A percentile compares a stretch with the other conserved stretches of the same genome.
phyloP scores from a whole-genome alignment of 2,888 invertebrate species.

The Ectemnius lituratus region DNA sequence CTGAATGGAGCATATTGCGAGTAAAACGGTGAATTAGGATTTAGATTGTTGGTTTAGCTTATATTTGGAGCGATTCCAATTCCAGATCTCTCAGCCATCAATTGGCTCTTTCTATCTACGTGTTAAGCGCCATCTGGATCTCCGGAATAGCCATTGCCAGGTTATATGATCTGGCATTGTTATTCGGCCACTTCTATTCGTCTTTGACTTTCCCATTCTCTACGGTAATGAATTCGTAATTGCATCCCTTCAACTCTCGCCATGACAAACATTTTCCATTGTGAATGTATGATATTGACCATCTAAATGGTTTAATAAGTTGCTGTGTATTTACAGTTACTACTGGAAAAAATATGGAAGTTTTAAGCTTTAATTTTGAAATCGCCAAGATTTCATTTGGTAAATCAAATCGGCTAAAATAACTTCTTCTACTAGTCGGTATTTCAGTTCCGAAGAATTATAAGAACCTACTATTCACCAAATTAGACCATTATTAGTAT shows the following conservation, averaged over 20 bases:
- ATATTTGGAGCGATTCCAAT: slow-evolving; percentile 54
- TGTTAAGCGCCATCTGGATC: slow-evolving; percentile 49
- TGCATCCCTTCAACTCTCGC: slow-evolving; percentile 2
- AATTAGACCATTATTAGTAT: too few species aligned
- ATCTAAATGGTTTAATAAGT: too few species aligned
- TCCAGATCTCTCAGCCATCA: slow-evolving; percentile 44
- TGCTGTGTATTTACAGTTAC: too few species aligned
- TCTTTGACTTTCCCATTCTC: neutral
- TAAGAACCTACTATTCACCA: too few species aligned
- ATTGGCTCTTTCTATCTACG: slow-evolving; percentile 36
- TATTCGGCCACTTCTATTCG: slow-evolving; percentile 44
- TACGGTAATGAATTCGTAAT: neutral
- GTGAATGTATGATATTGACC: neutral
- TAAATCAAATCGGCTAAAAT: too few species aligned
- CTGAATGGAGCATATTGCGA: too few species aligned
- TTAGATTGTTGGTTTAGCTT: slow-evolving; percentile 50
- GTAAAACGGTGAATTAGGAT: slow-evolving; percentile 4
- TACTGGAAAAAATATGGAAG: too few species aligned
- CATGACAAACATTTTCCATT: neutral
- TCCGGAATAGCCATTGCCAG: slow-evolving; percentile 35
- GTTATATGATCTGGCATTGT: slow-evolving; percentile 31
- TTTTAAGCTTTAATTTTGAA: too few species aligned
- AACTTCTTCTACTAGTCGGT: too few species aligned
- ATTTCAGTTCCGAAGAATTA: too few species aligned
- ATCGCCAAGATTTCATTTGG: too few species aligned